Evolutionary conservation across 37 sponge, comb jelly and placozoan genomes (phyloP), one percentile per base, ranked within the genome.

Genomic region (Trichoplax adhaerens): DNA sequence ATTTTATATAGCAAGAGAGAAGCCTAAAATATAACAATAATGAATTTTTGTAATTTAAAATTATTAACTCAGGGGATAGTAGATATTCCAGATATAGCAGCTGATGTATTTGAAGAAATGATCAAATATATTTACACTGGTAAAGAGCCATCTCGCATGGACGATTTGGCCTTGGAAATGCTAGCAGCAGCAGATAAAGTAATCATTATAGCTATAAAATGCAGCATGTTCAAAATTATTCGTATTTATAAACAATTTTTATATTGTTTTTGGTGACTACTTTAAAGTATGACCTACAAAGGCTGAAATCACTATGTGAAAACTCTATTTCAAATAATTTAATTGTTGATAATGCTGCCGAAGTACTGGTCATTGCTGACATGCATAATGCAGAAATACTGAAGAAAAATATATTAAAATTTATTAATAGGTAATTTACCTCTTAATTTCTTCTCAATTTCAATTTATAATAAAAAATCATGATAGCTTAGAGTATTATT

Each of bases 141-240:
- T n/a, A 83, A 81, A 61, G 76, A 85, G 3, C 83, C 93, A 5
- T 81, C 86, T 74, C 81, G 86, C 76, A 74, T 96, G 6, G 65
- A 71, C 52, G 80, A 83, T 57, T 83, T 83, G 72, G 98, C 98
- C 0, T 84, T 86, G 60, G 75, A 71, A 48, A 83, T 96, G 0
- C 76, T 96, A 2, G 83, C 98, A 48, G 89, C 98, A 57, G 89
- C 98, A 66, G 98, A 96, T 50, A 91, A 96, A 82, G 94, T 89
- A 71, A 1, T 29, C 29, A 29, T 29, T 29, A 29, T 29, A 29
- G 29, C 29, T 29, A 29, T 29, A 29, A 29, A 29, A 29, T 29
- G 29, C 29, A 29, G 29, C 29, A 29, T 29, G 29, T 29, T 29
- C 29, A 29, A 29, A 29, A 29, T 29, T 29, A 29, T 29, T 29